Evolutionary conservation across 2,797 vertebrate genomes (phyloP).

Genomic region (Thalassophryne amazonica): DNA sequence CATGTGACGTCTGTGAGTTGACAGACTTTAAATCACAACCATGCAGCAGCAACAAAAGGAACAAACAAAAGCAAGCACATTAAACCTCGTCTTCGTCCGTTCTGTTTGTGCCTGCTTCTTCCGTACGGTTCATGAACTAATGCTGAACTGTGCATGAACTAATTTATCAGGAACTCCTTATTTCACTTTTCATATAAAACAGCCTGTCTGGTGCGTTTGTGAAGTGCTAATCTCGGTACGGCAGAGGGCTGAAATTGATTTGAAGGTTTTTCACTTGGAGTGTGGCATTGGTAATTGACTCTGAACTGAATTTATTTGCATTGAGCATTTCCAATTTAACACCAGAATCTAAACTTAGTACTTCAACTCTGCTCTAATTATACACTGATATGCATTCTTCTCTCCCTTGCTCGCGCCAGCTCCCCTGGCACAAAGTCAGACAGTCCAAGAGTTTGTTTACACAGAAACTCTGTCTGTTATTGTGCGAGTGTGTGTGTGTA

Average conservation of each 20-base stretch:
- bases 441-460: conserved; percentile 78
- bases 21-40: not conserved
- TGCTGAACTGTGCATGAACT: conserved; percentile 54
- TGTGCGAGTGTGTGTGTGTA: conserved; percentile 19
- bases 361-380: conserved; percentile 80
- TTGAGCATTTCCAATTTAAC: conserved; percentile 80
- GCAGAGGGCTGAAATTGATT: conserved; percentile 75
- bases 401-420: conserved; percentile 1
- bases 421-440: conserved; percentile 78
- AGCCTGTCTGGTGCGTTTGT: conserved; percentile 48
- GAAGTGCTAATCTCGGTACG: conserved; percentile 68
- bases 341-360: conserved; percentile 74
- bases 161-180: conserved; percentile 61
- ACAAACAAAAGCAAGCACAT: conserved; percentile 9
- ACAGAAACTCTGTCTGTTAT: conserved; percentile 57
- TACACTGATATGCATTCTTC: conserved; percentile 77
- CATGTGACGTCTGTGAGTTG: too few species aligned
- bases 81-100: not conserved
- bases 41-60: conserved; percentile 7
- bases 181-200: conserved; percentile 59
- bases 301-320: conserved; percentile 81
- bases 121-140: conserved; percentile 48
- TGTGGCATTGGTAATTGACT: conserved; percentile 75
- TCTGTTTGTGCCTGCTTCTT: not conserved
- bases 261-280: conserved; percentile 70